phyloP scores from a whole-genome alignment of 2,797 vertebrate genomes.

The Schizothorax lantsangensis region DNA sequence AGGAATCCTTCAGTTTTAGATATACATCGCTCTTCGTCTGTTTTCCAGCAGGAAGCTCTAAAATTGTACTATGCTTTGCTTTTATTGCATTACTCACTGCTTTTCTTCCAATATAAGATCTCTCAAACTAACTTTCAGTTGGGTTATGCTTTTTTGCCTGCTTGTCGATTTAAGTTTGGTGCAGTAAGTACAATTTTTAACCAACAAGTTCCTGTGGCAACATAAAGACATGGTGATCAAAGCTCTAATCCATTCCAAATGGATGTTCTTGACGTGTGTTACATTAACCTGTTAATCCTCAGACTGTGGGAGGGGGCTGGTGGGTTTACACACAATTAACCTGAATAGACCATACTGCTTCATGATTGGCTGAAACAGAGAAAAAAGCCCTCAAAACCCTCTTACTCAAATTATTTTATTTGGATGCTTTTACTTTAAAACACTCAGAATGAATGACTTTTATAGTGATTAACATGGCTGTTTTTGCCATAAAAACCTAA shows the following conservation, averaged over 20 bases:
- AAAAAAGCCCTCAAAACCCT: constrained; percentile 45
- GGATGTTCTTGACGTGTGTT: constrained; percentile 63
- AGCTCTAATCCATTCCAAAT: constrained; percentile 66
- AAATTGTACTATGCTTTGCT: not conserved
- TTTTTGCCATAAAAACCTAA: not conserved
- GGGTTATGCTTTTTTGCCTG: not conserved
- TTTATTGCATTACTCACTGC: not conserved
- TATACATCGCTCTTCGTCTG: not conserved
- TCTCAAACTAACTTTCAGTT: not conserved
- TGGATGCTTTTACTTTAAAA: constrained; percentile 10
- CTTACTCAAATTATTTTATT: not conserved
- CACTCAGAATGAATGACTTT: not conserved
- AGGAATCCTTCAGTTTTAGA: not conserved
- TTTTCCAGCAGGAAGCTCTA: constrained; percentile 4
- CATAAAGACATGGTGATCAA: constrained; percentile 46
- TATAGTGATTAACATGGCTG: not conserved
- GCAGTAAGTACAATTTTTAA: not conserved
- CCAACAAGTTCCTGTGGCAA: constrained; percentile 49
- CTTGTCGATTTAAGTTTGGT: not conserved
- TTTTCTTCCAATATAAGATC: not conserved
- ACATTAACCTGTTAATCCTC: constrained; percentile 76
- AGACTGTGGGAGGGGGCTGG: constrained; percentile 37
- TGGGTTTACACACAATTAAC: constrained; percentile 74
- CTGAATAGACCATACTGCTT: constrained; percentile 62
- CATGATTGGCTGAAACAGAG: constrained; percentile 48